Base-by-base conservation (phyloP, 2,113 vertebrate genomes). In the Microtus montanus region DNA sequence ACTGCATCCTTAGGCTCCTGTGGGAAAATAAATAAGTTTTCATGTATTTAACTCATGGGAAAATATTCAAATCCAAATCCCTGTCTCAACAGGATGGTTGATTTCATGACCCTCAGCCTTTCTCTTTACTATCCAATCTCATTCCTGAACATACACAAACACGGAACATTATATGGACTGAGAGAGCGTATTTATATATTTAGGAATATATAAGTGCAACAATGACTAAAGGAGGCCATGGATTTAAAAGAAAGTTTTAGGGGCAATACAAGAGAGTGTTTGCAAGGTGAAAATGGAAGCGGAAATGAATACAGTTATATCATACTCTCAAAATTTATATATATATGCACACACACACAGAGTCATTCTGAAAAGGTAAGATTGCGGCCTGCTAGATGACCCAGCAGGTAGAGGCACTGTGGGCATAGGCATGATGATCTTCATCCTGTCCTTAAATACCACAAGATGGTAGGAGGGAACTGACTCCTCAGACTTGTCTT, bases 21-120 rank as follows among this genome's bases (percentile, higher is more conserved):
- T 58, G 5, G 10, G 13, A 80, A 52, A 87, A 87, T 9, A 87
- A 26, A 93, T 77, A 92, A 85, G 19, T 58, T 58, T 58, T 58
- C 49, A 86, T 89, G 95, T 58, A 80, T 22, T 38, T 92, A 52
- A 87, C 15, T 86, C 47, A 52, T 7, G 80, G 28, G 19, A 78
- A 95, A 90, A 14, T 83, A 91, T 78, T 70, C 54, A 94, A 94
- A 95, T 90, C 75, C 87, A 92, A 90, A 80, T 3, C 12, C 88
- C 92, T 77, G 84, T 78, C 77, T 94, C 84, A 61, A 63, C 8
- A 44, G 64, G 20, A 28, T n/a, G 63, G 63, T 88, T 94, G 94
- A 58, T 63, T 92, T 92, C 93, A 77, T 77, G 17, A 92, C 47
- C 47, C 44, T 92, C n/a, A 68, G 38, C 64, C 52, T 82, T 33